Conservation (phyloP, 2,797 vertebrate genomes). For the Coilia nasus region DNA sequence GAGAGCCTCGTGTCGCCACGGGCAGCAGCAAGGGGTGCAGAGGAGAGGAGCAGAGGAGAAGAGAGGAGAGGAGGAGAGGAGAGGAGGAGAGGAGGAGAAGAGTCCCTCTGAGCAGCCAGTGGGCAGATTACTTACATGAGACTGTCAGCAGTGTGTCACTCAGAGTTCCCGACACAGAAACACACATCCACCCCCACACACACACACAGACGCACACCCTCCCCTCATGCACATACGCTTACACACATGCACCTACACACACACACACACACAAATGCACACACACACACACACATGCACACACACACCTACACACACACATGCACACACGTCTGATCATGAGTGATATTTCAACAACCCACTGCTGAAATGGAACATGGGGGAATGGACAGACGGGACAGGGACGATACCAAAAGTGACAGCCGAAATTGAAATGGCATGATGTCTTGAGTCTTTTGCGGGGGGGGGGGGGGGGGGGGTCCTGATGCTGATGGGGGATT, state of each 20-base stretch:
- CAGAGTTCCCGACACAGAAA: slow-evolving; percentile 11
- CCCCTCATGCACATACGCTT: no score
- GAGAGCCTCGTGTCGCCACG: not conserved
- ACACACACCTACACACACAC: slow-evolving; percentile 23
- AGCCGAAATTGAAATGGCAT: slow-evolving; percentile 48
- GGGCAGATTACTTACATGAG: slow-evolving; percentile 27
- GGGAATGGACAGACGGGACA: slow-evolving; percentile 14
- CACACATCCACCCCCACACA: slow-evolving; percentile 11
- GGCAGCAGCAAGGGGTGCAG: not conserved
- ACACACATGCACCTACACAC: no score
- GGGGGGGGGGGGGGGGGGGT: not conserved
- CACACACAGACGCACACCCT: not conserved
- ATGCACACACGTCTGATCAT: slow-evolving; percentile 9
- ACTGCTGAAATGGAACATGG: slow-evolving; percentile 37
- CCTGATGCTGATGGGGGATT: slow-evolving; percentile 26
- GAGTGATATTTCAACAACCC: slow-evolving; percentile 40
- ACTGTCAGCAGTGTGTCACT: slow-evolving; percentile 27
- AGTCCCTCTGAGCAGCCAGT: not conserved
- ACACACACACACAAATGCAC: not conserved
- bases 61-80: slow-evolving; percentile 62
- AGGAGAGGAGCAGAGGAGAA: not conserved
- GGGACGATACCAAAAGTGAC: slow-evolving; percentile 41
- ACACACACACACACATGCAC: not conserved
- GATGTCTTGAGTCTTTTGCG: slow-evolving; percentile 33
- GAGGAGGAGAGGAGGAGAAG: slow-evolving; percentile 63